Conservation (phyloP, 23 tunicate species). For the Phallusia fumigata region DNA sequence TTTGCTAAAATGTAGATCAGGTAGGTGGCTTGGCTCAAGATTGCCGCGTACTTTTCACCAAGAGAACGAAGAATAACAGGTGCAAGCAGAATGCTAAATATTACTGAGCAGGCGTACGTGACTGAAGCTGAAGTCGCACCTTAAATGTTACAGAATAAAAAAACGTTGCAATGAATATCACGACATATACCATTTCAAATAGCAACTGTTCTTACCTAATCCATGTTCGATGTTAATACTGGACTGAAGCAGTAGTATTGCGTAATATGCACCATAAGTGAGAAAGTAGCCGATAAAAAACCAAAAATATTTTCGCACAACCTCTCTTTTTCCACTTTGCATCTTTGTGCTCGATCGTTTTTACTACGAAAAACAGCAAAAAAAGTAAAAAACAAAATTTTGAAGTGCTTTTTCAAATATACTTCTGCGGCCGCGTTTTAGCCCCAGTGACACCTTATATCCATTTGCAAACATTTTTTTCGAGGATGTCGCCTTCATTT, state of each 20-base stretch:
- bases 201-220: slow-evolving; percentile 22
- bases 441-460: too few species aligned
- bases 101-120: slow-evolving; percentile 25
- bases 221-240: slow-evolving; percentile 47
- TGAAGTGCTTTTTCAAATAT: too few species aligned
- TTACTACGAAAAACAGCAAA: too few species aligned
- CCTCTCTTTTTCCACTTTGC: background rate
- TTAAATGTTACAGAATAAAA: background rate
- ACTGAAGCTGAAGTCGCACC: slow-evolving; percentile 43
- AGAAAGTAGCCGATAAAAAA: slow-evolving; percentile 29
- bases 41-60: slow-evolving; percentile 17
- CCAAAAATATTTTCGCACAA: background rate
- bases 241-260: slow-evolving; percentile 8
- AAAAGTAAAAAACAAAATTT: too few species aligned
- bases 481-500: too few species aligned
- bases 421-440: too few species aligned
- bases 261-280: slow-evolving; percentile 18
- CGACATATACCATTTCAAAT: background rate
- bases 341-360: background rate
- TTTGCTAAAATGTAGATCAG: slow-evolving; percentile 48
- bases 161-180: background rate
- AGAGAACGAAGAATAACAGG: slow-evolving; percentile 34
- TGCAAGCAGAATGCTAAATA: slow-evolving; percentile 32
- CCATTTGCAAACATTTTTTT: too few species aligned
- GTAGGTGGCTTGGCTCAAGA: slow-evolving; percentile 27